Base-by-base conservation (phyloP, 2,797 vertebrate species). In the Balearica regulorum region DNA sequence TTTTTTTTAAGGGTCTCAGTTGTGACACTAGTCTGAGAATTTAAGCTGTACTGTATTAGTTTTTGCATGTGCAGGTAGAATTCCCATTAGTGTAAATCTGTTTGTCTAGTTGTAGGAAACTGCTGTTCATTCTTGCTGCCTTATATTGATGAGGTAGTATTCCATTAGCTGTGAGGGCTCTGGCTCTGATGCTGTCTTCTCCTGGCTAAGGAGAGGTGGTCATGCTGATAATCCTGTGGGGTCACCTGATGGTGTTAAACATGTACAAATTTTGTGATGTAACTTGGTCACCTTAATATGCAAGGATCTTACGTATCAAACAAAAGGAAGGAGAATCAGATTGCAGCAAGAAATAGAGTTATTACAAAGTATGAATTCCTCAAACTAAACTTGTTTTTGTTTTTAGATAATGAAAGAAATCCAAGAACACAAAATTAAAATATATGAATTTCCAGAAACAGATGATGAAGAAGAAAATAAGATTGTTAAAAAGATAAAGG, bases 371-470 rank as follows among this genome's bases (percentile, higher is more conserved):
- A 51, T 41, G 5, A 73, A 81, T 78, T 84, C 9, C 51, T 87
- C 43, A 88, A 85, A 65, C 31, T 65, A 75, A 28, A 39, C 39
- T 39, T 39, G 39, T 20, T 83, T 94, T 93, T 89, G 4, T 7
- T 96, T 95, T 95, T 94, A 99, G 99, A 99, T 99, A 98, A 99
- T 99, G 99, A 98, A 99, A 97, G 99, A 99, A 99, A 99, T 99
- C 96, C 99, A 99, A 97, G 99, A 99, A 97, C 99, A 99, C 98
- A 99, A 99, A 99, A 99, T 99, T 96, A 99, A 99, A 98, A 99
- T 99, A 98, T 99, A 99, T 90, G 99, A 99, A 98, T 99, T 99
- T 97, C 99, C 99, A 28, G 99, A 99, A 98, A 99, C 99, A 5
- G 99, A 99, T 77, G 99, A 99, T 69, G 99, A 99, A 97, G 99